A percentile compares a stretch with the other conserved stretches of the same genome.
phyloP scores from a whole-genome alignment of 1,140 invertebrate species.

The Listronotus oregonensis region DNA sequence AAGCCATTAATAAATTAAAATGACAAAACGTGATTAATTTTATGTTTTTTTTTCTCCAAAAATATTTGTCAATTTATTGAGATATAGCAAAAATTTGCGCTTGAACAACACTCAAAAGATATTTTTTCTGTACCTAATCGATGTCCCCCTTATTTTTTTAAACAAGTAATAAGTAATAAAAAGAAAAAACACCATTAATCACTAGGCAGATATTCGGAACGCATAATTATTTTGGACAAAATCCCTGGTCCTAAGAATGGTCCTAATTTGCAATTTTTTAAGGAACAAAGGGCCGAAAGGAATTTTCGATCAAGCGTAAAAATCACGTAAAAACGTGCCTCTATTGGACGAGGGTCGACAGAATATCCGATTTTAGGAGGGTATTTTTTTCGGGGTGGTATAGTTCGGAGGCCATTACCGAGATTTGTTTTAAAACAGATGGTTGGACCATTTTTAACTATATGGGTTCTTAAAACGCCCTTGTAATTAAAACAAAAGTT shows the following conservation, averaged over 20 bases:
- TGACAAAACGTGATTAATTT: too few species aligned
- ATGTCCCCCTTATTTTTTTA: slow-evolving; percentile 17
- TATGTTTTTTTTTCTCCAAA: not conserved
- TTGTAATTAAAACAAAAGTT: too few species aligned
- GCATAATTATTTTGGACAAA: slow-evolving; percentile 37
- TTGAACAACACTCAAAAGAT: slow-evolving; percentile 14
- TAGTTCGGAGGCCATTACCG: slow-evolving; percentile 20
- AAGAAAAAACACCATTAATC: slow-evolving; percentile 30
- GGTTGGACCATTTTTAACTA: slow-evolving; percentile 23
- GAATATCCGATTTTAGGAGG: slow-evolving; percentile 33
- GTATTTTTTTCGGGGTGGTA: slow-evolving; percentile 34
- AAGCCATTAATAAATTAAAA: too few species aligned
- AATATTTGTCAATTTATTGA: not conserved
- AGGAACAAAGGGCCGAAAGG: slow-evolving; percentile 32
- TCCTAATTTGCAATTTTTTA: slow-evolving; percentile 39
- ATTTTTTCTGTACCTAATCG: slow-evolving; percentile 5
- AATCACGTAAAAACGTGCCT: slow-evolving; percentile 37
- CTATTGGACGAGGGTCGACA: slow-evolving; percentile 38
- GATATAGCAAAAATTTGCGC: slow-evolving; percentile 20
- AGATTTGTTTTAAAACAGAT: slow-evolving; percentile 25
- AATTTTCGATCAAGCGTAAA: slow-evolving; percentile 37
- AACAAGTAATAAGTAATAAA: slow-evolving; percentile 29
- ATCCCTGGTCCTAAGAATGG: slow-evolving; percentile 29
- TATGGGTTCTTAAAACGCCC: not conserved
- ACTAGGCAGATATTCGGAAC: slow-evolving; percentile 27